Evolutionary conservation across 2,888 invertebrate species (phyloP).

Genomic region (Rhopalosiphum nymphaeae): DNA sequence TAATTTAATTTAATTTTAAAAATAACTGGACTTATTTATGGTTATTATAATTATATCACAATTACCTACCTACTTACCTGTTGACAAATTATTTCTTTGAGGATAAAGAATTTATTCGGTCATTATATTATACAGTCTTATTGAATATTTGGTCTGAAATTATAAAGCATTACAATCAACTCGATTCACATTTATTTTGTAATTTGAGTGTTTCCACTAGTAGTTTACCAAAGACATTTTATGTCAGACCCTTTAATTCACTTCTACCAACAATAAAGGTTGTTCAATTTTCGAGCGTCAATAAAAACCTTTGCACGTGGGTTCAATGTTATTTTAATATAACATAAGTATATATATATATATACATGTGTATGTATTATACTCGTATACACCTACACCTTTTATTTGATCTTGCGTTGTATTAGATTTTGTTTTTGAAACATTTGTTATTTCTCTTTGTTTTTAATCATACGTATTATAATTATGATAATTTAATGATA

Average conservation of each 20-base stretch:
- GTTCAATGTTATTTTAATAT: background rate
- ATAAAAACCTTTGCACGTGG: conserved; percentile 7
- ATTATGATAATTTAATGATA: background rate
- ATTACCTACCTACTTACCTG: background rate
- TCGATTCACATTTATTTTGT: background rate
- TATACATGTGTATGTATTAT: background rate
- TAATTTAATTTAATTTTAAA: background rate
- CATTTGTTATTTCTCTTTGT: background rate
- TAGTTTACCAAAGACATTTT: background rate
- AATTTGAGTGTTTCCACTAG: background rate
- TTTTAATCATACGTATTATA: background rate
- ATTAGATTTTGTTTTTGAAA: background rate
- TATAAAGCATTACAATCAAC: background rate
- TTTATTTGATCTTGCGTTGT: background rate
- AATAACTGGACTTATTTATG: background rate
- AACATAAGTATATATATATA: background rate
- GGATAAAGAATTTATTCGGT: background rate
- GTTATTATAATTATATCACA: background rate
- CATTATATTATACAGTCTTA: background rate
- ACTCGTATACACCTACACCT: background rate
- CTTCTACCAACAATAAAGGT: conserved; percentile 16
- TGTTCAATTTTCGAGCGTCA: conserved; percentile 15
- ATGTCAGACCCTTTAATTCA: conserved; percentile 13
- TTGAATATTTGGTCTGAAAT: conserved; percentile 10
- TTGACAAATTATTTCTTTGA: background rate